Evolutionary conservation across 1,140 invertebrate species (phyloP), one percentile per base, ranked within the genome.

Genomic region (Kradibia gibbosae): DNA sequence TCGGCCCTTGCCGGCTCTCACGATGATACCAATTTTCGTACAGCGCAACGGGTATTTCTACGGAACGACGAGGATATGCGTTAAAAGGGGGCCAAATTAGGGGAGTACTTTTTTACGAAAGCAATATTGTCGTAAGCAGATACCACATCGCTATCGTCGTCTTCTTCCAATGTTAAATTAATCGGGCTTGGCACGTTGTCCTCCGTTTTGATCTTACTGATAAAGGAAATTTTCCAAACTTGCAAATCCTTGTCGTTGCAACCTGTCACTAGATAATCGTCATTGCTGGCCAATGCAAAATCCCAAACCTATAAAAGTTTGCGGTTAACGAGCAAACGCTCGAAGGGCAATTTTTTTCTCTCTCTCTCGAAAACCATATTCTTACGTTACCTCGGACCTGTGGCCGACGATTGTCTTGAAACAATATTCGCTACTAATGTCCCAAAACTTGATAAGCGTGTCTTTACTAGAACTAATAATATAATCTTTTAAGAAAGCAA

Each of bases 361-460:
- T 60, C 20, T 57, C 36, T 48, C 13, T 45, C 42, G 13, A 45
- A 36, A 71, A 78, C n/a, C n/a, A n/a, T 48, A 22, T 57, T 48
- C 3, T 15, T 22, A 71, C 8, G 10, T 87, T 89, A 95, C 95
- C 91, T 96, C 95, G 82, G 94, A 94, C 87, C 94, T 93, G 91
- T 96, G 95, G 76, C 95, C 95, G 65, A 95, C 93, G 28, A 99
- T 91, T 13, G 99, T 99, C 89, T 97, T 96, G 86, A 99, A 99
- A 90, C 98, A 99, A 87, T 98, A 96, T 86, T 98, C 95, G 34
- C 96, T 98, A 83, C 96, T 95, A 76, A 99, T 91, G 92, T 99
- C 97, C 98, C 98, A 99, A 88, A 99, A 98, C 88, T 99, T 99
- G 0, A 99, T 93, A 89, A 97, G 97, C 22, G 96, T 96, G 90